phyloP scores from a whole-genome alignment of 2,888 invertebrate species.

The Parasteatoda lunata region DNA sequence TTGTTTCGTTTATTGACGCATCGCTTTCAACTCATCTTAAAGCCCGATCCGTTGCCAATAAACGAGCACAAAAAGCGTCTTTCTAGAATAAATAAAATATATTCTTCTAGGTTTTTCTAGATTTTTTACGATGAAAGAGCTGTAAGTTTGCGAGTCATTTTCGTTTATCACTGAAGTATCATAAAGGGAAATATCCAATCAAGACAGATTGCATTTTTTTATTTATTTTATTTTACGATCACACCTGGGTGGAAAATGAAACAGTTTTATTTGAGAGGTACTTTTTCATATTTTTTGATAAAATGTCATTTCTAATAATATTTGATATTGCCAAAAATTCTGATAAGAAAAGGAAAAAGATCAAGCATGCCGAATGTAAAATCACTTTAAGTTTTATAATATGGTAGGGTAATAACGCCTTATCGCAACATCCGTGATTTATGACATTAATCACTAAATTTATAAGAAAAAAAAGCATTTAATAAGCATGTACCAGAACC shows the following conservation, averaged over 20 bases:
- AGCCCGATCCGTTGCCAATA: conserved; percentile 22
- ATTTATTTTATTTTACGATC: conserved; percentile 23
- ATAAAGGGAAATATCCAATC: conserved; percentile 61
- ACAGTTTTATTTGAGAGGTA: conserved; percentile 40
- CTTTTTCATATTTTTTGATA: not conserved
- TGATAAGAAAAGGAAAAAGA: too few relatives aligned
- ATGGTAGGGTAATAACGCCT: too few relatives aligned
- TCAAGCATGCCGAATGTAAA: too few relatives aligned
- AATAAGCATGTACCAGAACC: too few relatives aligned
- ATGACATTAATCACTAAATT: too few relatives aligned
- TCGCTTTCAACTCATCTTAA: conserved; percentile 40
- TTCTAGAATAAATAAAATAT: conserved; percentile 51
- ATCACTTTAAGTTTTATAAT: too few relatives aligned
- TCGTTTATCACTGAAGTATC: conserved; percentile 55
- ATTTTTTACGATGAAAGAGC: conserved; percentile 32
- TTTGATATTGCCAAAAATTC: too few relatives aligned
- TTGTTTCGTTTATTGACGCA: conserved; percentile 30
- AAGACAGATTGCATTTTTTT: conserved; percentile 57
- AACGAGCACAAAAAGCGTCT: conserved; percentile 2
- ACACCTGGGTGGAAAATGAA: conserved; percentile 45
- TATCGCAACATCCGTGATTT: too few relatives aligned
- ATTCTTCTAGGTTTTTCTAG: not conserved
- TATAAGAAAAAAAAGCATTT: too few relatives aligned
- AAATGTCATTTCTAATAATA: too few relatives aligned
- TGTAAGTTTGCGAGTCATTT: conserved; percentile 54